Conservation (phyloP, 2,113 vertebrate genomes). For the Mormoops blainvillei region DNA sequence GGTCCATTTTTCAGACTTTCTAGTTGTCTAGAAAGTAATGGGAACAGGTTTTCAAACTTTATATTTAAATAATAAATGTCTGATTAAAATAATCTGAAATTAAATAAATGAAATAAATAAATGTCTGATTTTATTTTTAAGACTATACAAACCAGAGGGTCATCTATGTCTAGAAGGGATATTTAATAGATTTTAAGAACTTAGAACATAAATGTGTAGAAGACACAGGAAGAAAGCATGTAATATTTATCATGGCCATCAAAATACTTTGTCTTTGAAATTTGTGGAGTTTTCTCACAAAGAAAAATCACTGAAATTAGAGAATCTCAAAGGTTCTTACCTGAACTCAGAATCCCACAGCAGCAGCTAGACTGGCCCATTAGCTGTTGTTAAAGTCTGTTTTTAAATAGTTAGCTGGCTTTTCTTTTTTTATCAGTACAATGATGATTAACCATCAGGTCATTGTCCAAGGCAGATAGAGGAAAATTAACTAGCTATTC, state of each 20-base stretch:
- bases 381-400: neutral
- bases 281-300: neutral
- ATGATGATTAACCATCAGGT: slow-evolving; percentile 80
- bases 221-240: neutral
- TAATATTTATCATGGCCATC: neutral
- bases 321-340: slow-evolving; percentile 72
- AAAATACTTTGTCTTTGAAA: neutral
- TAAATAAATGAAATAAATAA: too few species aligned
- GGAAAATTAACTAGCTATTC: slow-evolving; percentile 18
- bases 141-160: neutral
- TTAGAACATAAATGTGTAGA: neutral
- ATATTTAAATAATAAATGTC: neutral
- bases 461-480: slow-evolving; percentile 56
- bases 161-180: neutral
- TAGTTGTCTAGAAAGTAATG: neutral
- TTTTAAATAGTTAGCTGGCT: slow-evolving; percentile 42
- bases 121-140: neutral
- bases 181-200: neutral
- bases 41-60: neutral
- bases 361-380: neutral
- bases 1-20: neutral
- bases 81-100: too few species aligned
- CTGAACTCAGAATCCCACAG: slow-evolving; percentile 63
- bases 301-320: neutral
- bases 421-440: slow-evolving; percentile 55